A percentile compares a stretch with the other conserved stretches of the same genome.
Conservation (phyloP, 2,888 invertebrate species). For the Aproaerema taeniolella region DNA sequence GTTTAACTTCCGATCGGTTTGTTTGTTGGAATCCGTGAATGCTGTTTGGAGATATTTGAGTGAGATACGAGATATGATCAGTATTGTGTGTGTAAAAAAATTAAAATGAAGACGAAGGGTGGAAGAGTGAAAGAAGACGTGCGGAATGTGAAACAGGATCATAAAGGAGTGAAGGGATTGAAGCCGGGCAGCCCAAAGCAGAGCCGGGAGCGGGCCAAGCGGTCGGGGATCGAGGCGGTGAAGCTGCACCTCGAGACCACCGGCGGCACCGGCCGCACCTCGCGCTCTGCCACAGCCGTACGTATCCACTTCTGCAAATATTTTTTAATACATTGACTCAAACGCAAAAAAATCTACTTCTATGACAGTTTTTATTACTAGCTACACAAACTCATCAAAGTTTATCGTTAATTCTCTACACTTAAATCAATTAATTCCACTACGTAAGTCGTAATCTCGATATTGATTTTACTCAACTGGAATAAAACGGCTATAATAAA, state of each 20-base stretch:
- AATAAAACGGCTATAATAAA: too few relatives aligned
- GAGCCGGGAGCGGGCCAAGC: slow-evolving; percentile 38
- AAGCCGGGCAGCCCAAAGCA: slow-evolving; percentile 20
- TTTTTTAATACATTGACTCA: too few relatives aligned
- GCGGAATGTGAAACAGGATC: slow-evolving; percentile 33
- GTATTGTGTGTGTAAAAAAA: too few relatives aligned
- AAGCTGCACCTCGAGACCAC: slow-evolving; percentile 59
- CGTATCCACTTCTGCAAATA: slow-evolving; percentile 12
- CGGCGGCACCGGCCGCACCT: slow-evolving; percentile 62
- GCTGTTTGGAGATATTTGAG: slow-evolving; percentile 17
- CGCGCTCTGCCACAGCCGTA: slow-evolving; percentile 67
- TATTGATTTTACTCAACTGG: too few relatives aligned
- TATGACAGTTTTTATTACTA: too few relatives aligned
- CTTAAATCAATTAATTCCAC: too few relatives aligned
- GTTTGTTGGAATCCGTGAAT: slow-evolving; percentile 24
- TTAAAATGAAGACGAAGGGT: slow-evolving; percentile 60
- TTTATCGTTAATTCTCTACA: too few relatives aligned
- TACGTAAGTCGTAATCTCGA: too few relatives aligned
- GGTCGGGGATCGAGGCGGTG: slow-evolving; percentile 66
- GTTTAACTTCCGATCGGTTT: slow-evolving; percentile 37
- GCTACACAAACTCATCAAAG: not conserved
- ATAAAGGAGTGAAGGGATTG: slow-evolving; percentile 20
- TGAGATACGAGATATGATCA: slow-evolving; percentile 21
- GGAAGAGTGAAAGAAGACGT: slow-evolving; percentile 38
- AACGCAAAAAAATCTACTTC: too few relatives aligned